Evolutionary conservation across 2,888 invertebrate genomes (phyloP), one percentile per base, ranked within the genome.

Genomic region (Scaptomyza reducta): DNA sequence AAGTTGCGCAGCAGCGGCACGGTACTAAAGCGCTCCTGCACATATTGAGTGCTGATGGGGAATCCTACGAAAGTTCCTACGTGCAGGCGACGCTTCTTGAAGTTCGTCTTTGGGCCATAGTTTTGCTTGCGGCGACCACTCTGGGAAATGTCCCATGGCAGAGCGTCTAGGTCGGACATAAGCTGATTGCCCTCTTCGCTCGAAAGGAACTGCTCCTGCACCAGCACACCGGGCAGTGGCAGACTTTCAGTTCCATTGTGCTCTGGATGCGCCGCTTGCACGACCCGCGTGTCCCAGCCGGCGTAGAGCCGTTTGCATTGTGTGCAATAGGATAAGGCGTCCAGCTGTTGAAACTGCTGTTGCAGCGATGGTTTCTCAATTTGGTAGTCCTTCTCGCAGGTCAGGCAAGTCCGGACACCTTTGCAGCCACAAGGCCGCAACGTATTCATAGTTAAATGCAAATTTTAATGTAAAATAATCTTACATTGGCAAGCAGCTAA

Each of bases 91-190:
- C 94, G 95, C 91, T 97, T 97, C 90, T 98, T 99, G 91, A 99
- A 99, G 92, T 99, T 99, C 10, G 98, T 98, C 92, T 98, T 99
- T 0, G 99, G 99, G 0, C 99, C 99, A 92, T 95, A 99, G 91
- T 99, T 99, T 91, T 99, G 99, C 91, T 99, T 99, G 62, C 97
- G 94, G 55, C 99, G 93, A 0, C 99, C 99, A 90, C 98, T 99
- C 91, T 99, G 99, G 0, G 99, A 99, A 38, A 93, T 92, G 76
- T 96, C 95, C 99, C 99, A 99, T 0, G 96, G 95, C 71, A 96
- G 93, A 66, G 93, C 92, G 89, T 99, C 97, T 11, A 99, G 94
- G 57, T 94, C 93, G 53, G 93, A 90, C 66, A 96, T 93, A 11
- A 98, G 91, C 4, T 90, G 71, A 0, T 90, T 79, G 86, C 96